phyloP scores from a whole-genome alignment of 2,888 invertebrate species.

The Hemithea aestivaria region DNA sequence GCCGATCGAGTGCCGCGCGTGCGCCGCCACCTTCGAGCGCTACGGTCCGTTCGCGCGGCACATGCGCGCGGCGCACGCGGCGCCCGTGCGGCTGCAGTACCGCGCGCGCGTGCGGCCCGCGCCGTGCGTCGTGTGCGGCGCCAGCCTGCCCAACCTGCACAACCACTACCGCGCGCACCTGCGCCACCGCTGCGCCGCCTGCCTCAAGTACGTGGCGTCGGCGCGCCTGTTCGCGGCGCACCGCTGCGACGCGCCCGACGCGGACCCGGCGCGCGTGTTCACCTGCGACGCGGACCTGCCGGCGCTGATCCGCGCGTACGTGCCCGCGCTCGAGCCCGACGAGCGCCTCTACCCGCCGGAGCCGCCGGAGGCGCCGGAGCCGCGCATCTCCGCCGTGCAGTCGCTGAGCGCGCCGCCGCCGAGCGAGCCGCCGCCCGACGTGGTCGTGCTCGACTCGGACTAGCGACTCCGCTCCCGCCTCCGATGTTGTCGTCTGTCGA shows the following conservation, averaged over 20 bases:
- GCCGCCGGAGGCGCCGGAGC: constrained; percentile 29
- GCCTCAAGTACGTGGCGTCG: constrained; percentile 67
- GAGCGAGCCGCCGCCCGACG: background rate
- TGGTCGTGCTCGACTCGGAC: no score
- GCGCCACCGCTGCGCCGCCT: constrained; percentile 74
- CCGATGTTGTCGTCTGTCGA: no score
- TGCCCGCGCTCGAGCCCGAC: constrained; percentile 57
- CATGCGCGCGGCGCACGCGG: constrained; percentile 61
- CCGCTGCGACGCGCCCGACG: constrained; percentile 56
- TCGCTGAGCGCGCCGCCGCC: no score
- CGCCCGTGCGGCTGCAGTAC: constrained; percentile 62
- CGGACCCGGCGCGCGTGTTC: constrained; percentile 62
- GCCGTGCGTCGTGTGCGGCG: constrained; percentile 80
- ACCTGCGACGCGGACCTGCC: constrained; percentile 52
- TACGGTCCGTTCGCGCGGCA: constrained; percentile 71
- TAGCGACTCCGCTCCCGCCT: no score
- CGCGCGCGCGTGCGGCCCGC: constrained; percentile 67
- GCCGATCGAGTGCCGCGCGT: constrained; percentile 66
- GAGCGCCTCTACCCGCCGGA: constrained; percentile 62
- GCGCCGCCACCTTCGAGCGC: constrained; percentile 63
- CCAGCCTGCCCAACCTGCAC: constrained; percentile 79
- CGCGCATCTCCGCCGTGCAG: no score
- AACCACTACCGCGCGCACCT: constrained; percentile 81
- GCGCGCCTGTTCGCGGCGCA: constrained; percentile 54
- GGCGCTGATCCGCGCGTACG: constrained; percentile 55